A percentile compares a stretch with the other conserved stretches of the same genome.
These are phyloP conservation scores for Halcyon smyrnensis DNA, from an alignment of 2,797 vertebrate species.

Conservation along the genomic window DNA sequence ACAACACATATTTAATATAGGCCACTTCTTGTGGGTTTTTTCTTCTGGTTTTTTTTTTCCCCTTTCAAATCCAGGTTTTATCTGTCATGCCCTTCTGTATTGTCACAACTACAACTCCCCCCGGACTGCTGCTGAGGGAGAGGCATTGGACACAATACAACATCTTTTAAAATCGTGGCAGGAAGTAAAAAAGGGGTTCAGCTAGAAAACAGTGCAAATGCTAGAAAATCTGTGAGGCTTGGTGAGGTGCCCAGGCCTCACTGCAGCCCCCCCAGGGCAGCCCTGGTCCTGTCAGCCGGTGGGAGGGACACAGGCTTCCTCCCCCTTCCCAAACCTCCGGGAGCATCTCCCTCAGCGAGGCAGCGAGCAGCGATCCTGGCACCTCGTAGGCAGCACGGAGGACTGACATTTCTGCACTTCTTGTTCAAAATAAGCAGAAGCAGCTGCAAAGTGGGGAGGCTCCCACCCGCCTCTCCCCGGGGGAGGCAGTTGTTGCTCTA, in stretches of 20 bases:
- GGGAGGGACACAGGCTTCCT: background rate
- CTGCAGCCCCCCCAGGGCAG: background rate
- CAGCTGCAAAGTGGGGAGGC: constrained; percentile 48
- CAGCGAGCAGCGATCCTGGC: rapidly evolving
- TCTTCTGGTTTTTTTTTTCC: background rate
- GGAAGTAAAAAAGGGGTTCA: background rate
- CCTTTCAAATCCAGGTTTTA: background rate
- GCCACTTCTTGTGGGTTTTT: background rate
- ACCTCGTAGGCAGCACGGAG: background rate
- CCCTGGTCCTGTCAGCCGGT: background rate
- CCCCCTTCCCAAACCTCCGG: background rate
- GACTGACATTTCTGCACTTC: background rate
- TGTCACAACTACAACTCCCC: background rate
- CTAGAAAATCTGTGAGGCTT: background rate
- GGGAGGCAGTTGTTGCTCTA: constrained; percentile 53
- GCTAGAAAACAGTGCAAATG: background rate
- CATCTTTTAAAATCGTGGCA: background rate
- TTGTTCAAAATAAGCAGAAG: background rate
- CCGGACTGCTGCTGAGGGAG: background rate
- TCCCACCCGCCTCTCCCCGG: background rate
- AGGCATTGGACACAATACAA: background rate
- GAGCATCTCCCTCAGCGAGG: background rate
- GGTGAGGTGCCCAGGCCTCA: background rate
- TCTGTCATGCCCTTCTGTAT: background rate
- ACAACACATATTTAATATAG: background rate